phyloP scores from a whole-genome alignment of 2,797 vertebrate genomes.

The Centroberyx gerrardi region DNA sequence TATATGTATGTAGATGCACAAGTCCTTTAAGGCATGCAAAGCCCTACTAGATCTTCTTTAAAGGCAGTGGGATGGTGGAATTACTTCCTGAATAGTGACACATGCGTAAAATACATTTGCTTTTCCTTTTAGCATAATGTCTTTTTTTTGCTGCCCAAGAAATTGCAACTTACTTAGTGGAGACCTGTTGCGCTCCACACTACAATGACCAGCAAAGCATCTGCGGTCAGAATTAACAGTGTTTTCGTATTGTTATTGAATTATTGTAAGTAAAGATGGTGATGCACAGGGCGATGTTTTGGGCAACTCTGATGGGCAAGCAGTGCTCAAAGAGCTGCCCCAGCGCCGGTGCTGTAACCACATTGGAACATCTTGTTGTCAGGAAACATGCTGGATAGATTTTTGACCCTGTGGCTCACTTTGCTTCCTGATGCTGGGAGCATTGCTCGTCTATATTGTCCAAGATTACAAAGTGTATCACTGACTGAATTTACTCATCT shows the following conservation, averaged over 20 bases:
- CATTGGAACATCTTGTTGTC: not conserved
- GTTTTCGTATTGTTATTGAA: not conserved
- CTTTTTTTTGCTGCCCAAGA: not conserved
- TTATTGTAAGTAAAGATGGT: not conserved
- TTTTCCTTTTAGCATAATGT: not conserved
- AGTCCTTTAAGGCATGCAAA: not conserved
- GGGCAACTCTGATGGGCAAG: not conserved
- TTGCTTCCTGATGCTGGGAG: not conserved
- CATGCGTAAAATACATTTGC: not conserved
- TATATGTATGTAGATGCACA: not conserved
- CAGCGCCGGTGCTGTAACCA: not conserved
- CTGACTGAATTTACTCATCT: not conserved
- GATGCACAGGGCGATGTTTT: no score
- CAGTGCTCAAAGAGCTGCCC: not conserved
- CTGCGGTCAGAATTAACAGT: not conserved
- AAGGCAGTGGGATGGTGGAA: not conserved
- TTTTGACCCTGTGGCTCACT: not conserved
- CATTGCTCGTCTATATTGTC: not conserved
- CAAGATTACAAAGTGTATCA: not conserved
- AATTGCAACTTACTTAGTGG: not conserved
- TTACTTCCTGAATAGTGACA: not conserved
- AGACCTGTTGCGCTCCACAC: conserved; percentile 8
- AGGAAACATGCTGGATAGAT: not conserved
- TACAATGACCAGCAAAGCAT: not conserved
- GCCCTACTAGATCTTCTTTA: not conserved